Conservation (phyloP, 1,140 invertebrate genomes). For the Cydia fagiglandana region DNA sequence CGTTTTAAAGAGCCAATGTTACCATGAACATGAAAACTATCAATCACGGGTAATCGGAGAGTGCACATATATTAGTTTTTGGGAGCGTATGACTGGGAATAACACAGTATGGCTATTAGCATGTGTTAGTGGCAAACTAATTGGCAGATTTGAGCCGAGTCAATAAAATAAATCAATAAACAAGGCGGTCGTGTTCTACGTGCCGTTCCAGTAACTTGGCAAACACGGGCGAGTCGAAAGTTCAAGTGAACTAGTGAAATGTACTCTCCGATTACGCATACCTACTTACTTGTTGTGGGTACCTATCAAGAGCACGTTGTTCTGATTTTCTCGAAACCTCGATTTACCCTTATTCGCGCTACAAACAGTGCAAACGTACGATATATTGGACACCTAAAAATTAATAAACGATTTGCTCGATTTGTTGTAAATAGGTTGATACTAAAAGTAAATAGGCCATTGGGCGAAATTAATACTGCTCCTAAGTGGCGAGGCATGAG, state of each 20-base stretch:
- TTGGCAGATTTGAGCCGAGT: constrained; percentile 25
- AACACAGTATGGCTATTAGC: constrained; percentile 2
- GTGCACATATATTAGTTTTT: background rate
- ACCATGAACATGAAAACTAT: too few species aligned
- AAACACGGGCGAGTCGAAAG: background rate
- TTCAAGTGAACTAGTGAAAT: background rate
- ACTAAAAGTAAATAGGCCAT: background rate
- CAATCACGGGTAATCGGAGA: too few species aligned
- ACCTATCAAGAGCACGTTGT: background rate
- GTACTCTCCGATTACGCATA: background rate
- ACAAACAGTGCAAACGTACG: background rate
- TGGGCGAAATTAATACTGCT: background rate
- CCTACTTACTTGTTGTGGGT: background rate
- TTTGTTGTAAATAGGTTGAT: background rate
- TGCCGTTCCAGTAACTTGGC: background rate
- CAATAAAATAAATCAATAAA: constrained; percentile 32
- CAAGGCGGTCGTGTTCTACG: background rate
- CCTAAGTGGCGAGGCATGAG: background rate
- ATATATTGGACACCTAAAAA: constrained; percentile 2
- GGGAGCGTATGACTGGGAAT: background rate
- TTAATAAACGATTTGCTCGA: constrained; percentile 7
- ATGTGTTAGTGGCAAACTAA: constrained; percentile 22
- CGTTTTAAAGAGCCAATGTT: too few species aligned
- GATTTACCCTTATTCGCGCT: background rate
- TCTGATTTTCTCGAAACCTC: background rate